Evolutionary conservation across 2,888 invertebrate genomes (phyloP).

Genomic region (Ptychoptera contaminata): DNA sequence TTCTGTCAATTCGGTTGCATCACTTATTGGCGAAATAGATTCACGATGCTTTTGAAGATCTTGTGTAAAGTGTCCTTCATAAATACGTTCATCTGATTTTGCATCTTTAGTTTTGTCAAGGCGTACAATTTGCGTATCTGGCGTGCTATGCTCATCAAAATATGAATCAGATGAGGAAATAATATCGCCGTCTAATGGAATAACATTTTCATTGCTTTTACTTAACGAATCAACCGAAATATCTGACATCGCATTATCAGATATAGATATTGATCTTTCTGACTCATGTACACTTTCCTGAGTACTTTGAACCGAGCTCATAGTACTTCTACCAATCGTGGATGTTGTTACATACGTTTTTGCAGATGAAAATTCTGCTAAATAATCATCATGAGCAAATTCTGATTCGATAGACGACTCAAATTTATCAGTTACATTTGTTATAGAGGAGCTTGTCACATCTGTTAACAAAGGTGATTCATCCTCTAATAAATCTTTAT

Average conservation of each 20-base stretch:
- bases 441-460: conserved; percentile 6
- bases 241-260: conserved; percentile 8
- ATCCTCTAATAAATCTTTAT: background rate
- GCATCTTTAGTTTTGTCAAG: conserved; percentile 3
- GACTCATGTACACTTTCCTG: background rate
- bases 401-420: conserved; percentile 2
- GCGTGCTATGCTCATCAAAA: conserved; percentile 4
- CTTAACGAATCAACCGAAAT: conserved; percentile 5
- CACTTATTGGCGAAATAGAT: conserved; percentile 17
- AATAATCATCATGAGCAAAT: background rate
- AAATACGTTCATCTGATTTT: background rate
- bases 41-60: conserved; percentile 1
- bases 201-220: conserved; percentile 5
- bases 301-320: background rate
- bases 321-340: background rate
- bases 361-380: too few species aligned
- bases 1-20: conserved; percentile 19
- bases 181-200: conserved; percentile 6
- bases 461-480: conserved; percentile 5
- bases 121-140: background rate
- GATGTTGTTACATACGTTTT: background rate
- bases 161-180: background rate
- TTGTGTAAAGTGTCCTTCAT: background rate
- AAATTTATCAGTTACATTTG: conserved; percentile 6
- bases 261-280: conserved; percentile 6